phyloP scores from a whole-genome alignment of 2,797 vertebrate species.

The Anisognathus igniventris region DNA sequence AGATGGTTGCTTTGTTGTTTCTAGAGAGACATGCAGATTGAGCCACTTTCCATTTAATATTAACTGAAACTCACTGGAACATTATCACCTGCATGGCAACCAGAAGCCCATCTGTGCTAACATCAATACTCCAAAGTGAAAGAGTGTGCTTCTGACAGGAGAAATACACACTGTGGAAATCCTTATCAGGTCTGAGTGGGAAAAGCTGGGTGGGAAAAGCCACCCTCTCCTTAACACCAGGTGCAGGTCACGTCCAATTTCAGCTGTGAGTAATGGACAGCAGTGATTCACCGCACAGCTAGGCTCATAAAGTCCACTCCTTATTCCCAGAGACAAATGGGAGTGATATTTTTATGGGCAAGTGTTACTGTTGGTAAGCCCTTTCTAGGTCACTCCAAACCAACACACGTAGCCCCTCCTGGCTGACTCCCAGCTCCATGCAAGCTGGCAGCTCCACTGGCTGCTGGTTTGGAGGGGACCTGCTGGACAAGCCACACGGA shows the following conservation, averaged over 20 bases:
- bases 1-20: background rate
- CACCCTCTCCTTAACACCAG: background rate
- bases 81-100: background rate
- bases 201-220: background rate
- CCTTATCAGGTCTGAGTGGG: background rate
- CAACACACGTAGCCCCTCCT: background rate
- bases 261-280: background rate
- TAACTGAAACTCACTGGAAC: background rate
- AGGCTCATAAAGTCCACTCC: background rate
- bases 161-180: background rate
- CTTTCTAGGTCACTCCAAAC: constrained; percentile 16
- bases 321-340: background rate
- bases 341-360: background rate
- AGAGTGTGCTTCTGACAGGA: background rate
- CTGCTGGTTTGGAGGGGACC: accelerated
- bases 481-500: background rate
- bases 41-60: constrained; percentile 1
- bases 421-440: background rate
- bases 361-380: background rate
- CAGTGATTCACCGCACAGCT: background rate
- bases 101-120: background rate
- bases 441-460: background rate
- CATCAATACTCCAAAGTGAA: background rate
- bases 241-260: background rate
- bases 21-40: background rate